Base-by-base conservation (phyloP, 2,797 vertebrate species). In the Alfaro cultratus region DNA sequence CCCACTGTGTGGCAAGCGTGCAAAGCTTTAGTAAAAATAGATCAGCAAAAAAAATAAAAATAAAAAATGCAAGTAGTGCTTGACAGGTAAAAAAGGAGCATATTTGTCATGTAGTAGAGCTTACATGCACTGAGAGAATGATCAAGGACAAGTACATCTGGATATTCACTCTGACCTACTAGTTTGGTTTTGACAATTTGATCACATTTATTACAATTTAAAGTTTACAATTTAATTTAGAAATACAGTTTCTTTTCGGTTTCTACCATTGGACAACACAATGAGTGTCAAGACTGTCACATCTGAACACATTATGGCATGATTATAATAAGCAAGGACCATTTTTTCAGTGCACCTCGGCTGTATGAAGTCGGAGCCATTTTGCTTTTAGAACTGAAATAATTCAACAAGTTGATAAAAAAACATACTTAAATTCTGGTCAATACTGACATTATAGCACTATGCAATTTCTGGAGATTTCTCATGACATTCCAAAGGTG, bases 11-110 rank as follows among this genome's bases (percentile, higher is more conserved):
- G 34, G 26, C 29, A 23, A n/a, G 72, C 23, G 4, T 74, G 45
- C 47, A 64, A 36, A 57, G 23, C 73, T 41, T 64, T 57, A 36
- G 31, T 46, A 55, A 73, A 73, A 73, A 79, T 46, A 71, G 62
- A 80, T 75, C 46, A 55, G 34, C 2, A 60, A 31, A 53, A 47
- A 47, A 47, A 46, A 53, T 26, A 51, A 51, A 55, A 34, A 23
- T n/a, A 80, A 68, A 68, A 46, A 47, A 57, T 51, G 34, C 13
- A 26, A 53, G 36, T 21, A 31, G 29, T 36, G 15, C 55, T 71
- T 18, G 49, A 60, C 3, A 15, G 34, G 13, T 55, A 53, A 34
- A 70, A 75, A 26, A 5, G 21, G 26, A n/a, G 13, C 29, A 70
- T n/a, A 75, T 64, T 49, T 43, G n/a, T 43, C 41, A 31, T 18